A percentile compares a stretch with the other conserved stretches of the same genome.
phyloP scores from a whole-genome alignment of 2,113 vertebrate genomes.

The Tichodroma muraria region DNA sequence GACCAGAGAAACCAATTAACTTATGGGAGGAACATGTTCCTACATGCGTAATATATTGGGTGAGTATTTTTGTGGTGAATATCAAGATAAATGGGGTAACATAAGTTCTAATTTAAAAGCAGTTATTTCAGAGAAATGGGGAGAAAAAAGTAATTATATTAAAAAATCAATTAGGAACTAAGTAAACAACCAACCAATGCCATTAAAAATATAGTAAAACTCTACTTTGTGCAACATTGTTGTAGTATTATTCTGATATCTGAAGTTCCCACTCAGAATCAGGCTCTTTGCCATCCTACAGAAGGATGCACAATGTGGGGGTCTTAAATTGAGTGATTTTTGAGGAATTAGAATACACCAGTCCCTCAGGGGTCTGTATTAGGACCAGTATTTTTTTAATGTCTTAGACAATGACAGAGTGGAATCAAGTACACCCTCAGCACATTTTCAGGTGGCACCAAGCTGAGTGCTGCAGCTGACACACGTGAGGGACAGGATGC shows the following conservation, averaged over 20 bases:
- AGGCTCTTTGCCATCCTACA: background rate
- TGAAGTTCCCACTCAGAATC: background rate
- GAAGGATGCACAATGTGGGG: background rate
- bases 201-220: background rate
- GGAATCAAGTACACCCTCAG: background rate
- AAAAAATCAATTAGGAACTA: background rate
- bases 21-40: background rate
- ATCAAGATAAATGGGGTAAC: background rate
- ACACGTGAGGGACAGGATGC: accelerated
- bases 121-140: background rate
- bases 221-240: background rate
- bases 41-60: accelerated
- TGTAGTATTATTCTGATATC: background rate
- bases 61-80: background rate
- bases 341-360: background rate
- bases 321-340: background rate
- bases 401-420: background rate
- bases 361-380: background rate
- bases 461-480: background rate
- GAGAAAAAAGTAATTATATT: accelerated
- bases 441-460: background rate
- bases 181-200: background rate
- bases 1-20: background rate
- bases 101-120: background rate
- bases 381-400: background rate